These are phyloP conservation scores for Zosterops lateralis DNA, from an alignment of 2,113 vertebrate species.

Conservation along the genomic window DNA sequence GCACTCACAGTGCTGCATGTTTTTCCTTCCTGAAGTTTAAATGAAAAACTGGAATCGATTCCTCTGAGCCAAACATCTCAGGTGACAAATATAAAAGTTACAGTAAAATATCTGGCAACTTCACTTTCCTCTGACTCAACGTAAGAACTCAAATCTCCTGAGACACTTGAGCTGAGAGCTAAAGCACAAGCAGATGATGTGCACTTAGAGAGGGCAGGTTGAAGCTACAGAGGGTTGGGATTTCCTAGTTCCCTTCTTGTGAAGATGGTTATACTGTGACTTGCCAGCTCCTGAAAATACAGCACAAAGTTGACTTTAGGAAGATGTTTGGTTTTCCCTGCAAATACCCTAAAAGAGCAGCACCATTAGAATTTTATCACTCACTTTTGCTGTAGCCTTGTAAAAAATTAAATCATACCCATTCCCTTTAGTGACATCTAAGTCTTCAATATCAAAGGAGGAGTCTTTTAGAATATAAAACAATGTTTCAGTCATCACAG, in stretches of 20 bases:
- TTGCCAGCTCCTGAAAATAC: neutral
- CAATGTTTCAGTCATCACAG: neutral
- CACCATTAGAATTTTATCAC: neutral
- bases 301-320: neutral
- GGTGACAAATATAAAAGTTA: constrained; percentile 9
- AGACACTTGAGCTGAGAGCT: neutral
- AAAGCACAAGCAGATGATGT: neutral
- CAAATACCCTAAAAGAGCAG: neutral
- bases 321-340: neutral
- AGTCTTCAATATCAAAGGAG: neutral
- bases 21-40: neutral
- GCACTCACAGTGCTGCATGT: neutral
- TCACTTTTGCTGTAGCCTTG: neutral
- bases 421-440: neutral
- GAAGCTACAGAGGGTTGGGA: neutral
- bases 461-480: neutral
- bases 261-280: neutral
- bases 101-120: neutral
- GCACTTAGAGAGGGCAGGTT: neutral
- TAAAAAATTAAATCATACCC: neutral
- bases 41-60: neutral
- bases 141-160: neutral
- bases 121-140: neutral
- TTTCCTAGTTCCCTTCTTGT: neutral
- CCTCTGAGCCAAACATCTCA: neutral